phyloP scores from a whole-genome alignment of 2,888 invertebrate genomes.

The Amblyjoppa proteus region DNA sequence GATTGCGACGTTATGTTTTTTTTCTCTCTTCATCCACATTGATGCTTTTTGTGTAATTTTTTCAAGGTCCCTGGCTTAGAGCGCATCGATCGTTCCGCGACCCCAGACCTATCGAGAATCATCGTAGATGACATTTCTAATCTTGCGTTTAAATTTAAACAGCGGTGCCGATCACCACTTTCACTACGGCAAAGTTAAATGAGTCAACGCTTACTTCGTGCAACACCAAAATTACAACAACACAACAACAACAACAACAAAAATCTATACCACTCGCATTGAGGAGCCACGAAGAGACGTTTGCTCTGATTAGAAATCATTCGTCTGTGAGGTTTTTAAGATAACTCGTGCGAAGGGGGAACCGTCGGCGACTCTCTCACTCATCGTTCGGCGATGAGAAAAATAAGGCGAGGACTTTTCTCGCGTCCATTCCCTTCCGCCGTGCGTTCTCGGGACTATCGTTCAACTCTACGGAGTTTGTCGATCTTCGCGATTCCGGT shows the following conservation, averaged over 20 bases:
- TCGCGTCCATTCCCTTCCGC: not conserved
- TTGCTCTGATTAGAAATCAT: not conserved
- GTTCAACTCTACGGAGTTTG: conserved; percentile 13
- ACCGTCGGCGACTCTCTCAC: not conserved
- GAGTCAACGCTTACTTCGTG: not conserved
- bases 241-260: not conserved
- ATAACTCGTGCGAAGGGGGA: not conserved
- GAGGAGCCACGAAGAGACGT: not conserved
- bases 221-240: not conserved
- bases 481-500: conserved; percentile 32
- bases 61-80: not conserved
- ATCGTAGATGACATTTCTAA: too few relatives aligned
- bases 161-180: not conserved
- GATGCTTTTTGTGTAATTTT: conserved; percentile 5
- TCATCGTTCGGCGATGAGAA: not conserved
- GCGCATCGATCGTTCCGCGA: not conserved
- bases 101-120: not conserved
- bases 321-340: not conserved
- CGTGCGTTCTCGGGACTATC: not conserved
- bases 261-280: not conserved
- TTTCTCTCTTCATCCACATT: not conserved
- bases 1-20: not conserved
- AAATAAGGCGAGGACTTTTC: not conserved
- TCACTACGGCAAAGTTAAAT: not conserved
- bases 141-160: too few relatives aligned